These are phyloP conservation scores for Chrysogorgia sp. DNA, from an alignment of 92 coral and sea anemone species.

Conservation along the genomic window DNA sequence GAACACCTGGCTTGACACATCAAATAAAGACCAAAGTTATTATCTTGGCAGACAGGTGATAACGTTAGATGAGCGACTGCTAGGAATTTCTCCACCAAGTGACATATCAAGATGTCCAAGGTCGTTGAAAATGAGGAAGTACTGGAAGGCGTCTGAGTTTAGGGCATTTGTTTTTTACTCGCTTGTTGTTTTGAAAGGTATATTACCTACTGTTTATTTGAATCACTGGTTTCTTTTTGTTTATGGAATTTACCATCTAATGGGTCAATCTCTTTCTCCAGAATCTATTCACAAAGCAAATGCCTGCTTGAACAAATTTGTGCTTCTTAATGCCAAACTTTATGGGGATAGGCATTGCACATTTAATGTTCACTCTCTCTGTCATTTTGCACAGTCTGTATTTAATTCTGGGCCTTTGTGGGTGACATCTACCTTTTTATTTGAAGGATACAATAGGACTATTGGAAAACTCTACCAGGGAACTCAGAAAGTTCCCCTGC, in stretches of 20 bases:
- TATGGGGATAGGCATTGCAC: not conserved
- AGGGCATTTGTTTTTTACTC: conserved; percentile 5
- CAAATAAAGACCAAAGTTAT: not conserved
- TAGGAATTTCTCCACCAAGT: not conserved
- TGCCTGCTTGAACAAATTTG: not conserved
- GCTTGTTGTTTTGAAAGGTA: conserved; percentile 4
- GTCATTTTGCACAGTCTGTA: not conserved
- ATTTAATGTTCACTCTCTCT: not conserved
- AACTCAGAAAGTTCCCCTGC: conserved; percentile 2
- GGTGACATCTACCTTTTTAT: not conserved
- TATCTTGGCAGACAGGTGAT: not conserved
- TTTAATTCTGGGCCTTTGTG: not conserved
- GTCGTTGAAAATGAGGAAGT: not conserved
- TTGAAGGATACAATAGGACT: conserved; percentile 11
- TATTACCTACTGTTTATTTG: not conserved
- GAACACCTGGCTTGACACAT: not conserved
- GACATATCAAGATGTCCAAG: conserved; percentile 8
- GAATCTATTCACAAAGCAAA: not conserved
- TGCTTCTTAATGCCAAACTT: not conserved
- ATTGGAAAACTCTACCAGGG: not conserved
- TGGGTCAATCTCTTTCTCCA: not conserved
- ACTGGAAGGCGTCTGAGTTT: conserved; percentile 8
- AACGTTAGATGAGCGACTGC: not conserved
- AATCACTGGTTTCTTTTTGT: conserved; percentile 17
- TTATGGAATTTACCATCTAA: conserved; percentile 4